Evolutionary conservation across 2,797 vertebrate species (phyloP), one percentile per base, ranked within the genome.

Genomic region (Otolemur crassicaudatus): DNA sequence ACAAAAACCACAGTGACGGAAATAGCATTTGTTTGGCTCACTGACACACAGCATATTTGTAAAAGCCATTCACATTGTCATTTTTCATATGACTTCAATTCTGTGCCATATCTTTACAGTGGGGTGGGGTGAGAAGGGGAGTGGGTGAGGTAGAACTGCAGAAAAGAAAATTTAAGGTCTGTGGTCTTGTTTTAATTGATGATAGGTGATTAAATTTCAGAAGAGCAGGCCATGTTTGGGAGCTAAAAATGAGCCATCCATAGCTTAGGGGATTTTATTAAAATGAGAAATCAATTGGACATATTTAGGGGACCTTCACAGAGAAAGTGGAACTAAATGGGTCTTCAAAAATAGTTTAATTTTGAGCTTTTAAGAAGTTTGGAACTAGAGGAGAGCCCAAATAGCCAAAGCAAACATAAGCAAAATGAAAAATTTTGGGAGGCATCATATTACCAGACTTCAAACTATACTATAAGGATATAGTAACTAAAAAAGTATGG

Each of bases 321-420:
- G 65, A 76, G 46, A 92, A 90, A 29, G 16, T 29, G 22, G 23
- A 56, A 88, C 27, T 63, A 72, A 93, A 17, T 60, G 53, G 20
- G 82, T 70, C 13, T 85, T 40, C 43, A 94, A 88, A 43, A 94
- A 77, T 3, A 94, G 40, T 46, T 61, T 76, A 70, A 85, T 81
- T 80, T 69, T 94, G 27, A 34, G 80, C 8, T 19, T 20, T 43
- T 69, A 89, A 46, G 25, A 67, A 17, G 7, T 67, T 67, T 67
- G 31, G 65, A 67, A 19, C 31, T 31, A 67, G 65, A 9, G n/a
- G n/a, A 67, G 65, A 67, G 14, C 7, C 31, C 7, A 7, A 67
- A 67, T 8, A 67, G 31, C 16, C 65, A 16, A 67, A n/a, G 31
- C 3, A 7, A 31, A 31, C 63, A 16, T 65, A 65, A 65, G 14